These are phyloP conservation scores for Luehdorfia chinensis DNA, from an alignment of 1,140 invertebrate genomes.

Conservation along the genomic window DNA sequence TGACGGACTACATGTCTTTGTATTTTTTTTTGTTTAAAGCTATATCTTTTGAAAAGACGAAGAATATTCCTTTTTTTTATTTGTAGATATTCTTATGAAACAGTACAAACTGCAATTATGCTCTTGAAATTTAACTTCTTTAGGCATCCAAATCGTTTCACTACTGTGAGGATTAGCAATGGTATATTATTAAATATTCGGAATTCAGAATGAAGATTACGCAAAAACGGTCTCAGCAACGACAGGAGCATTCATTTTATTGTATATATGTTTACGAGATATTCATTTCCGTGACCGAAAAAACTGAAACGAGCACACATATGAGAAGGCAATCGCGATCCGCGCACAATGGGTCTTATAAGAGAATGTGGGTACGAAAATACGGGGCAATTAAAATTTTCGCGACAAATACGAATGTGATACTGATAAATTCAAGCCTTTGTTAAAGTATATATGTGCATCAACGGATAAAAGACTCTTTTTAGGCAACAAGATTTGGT, in stretches of 20 bases:
- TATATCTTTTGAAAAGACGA: too few relatives aligned
- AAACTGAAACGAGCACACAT: slow-evolving; percentile 14
- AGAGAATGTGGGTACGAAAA: slow-evolving; percentile 13
- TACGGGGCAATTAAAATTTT: slow-evolving; percentile 13
- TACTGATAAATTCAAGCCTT: slow-evolving; percentile 6
- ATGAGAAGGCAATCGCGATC: slow-evolving; percentile 13
- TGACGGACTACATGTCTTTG: too few relatives aligned
- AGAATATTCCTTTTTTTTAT: too few relatives aligned
- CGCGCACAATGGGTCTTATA: slow-evolving; percentile 4
- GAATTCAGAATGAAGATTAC: not conserved
- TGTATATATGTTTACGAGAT: slow-evolving; percentile 1
- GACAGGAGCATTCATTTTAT: not conserved
- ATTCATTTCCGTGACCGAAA: slow-evolving; percentile 15
- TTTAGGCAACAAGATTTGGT: too few relatives aligned
- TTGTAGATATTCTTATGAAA: too few relatives aligned
- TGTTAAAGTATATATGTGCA: not conserved
- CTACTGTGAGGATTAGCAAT: too few relatives aligned
- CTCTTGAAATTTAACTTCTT: not conserved
- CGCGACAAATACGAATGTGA: slow-evolving; percentile 4
- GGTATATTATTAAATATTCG: not conserved
- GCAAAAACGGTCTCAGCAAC: not conserved
- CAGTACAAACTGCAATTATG: too few relatives aligned
- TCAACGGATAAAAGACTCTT: too few relatives aligned
- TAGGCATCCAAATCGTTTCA: too few relatives aligned
- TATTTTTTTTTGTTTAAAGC: too few relatives aligned